Conservation (phyloP, 2,113 vertebrate genomes). For the Pristiophorus japonicus region DNA sequence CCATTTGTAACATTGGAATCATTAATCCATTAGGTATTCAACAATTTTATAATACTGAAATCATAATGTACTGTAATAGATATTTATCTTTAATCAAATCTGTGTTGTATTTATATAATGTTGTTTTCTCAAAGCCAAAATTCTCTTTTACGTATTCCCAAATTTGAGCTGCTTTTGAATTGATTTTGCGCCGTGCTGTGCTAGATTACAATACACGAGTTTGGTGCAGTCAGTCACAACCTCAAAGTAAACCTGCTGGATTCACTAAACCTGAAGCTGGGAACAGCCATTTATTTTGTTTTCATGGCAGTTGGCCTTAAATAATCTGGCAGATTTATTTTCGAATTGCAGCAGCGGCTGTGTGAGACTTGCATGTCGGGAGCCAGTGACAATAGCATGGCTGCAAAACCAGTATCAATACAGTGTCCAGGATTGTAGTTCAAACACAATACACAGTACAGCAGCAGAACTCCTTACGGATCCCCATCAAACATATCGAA, state of each 20-base stretch:
- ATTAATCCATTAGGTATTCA: background rate
- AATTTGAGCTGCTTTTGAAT: background rate
- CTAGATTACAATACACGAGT: background rate
- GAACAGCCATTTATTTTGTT: background rate
- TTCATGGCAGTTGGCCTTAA: background rate
- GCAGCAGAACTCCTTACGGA: background rate
- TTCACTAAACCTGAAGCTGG: background rate
- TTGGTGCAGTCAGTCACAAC: background rate
- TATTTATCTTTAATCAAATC: background rate
- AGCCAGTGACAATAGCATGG: background rate
- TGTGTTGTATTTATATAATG: background rate
- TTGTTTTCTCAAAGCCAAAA: background rate
- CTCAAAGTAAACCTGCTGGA: background rate
- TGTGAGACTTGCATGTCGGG: background rate
- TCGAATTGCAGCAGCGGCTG: background rate
- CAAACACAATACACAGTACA: background rate
- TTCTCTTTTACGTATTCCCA: background rate
- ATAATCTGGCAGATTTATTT: background rate
- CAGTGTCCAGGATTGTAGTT: background rate
- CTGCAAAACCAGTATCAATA: background rate
- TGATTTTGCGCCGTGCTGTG: background rate
- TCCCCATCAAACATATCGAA: background rate
- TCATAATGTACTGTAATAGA: background rate
- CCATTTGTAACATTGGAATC: background rate
- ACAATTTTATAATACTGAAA: background rate